Conservation (phyloP, 2,888 invertebrate genomes). For the Thymelicus acteon region DNA sequence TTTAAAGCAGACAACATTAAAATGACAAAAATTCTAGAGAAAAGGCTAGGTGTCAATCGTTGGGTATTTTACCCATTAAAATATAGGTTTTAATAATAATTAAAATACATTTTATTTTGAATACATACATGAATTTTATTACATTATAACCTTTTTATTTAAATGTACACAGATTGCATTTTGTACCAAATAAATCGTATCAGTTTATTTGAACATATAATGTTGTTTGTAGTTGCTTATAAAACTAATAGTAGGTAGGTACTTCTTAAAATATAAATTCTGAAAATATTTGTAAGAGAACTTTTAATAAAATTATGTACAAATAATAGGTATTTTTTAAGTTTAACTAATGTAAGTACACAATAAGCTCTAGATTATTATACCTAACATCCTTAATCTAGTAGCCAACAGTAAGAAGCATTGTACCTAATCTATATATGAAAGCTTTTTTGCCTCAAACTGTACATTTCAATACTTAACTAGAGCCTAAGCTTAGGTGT, state of each 20-base stretch:
- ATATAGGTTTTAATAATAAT: too few species aligned
- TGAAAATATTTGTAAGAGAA: background rate
- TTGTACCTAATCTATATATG: background rate
- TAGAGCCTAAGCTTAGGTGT: background rate
- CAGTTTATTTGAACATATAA: background rate
- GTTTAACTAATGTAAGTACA: conserved; percentile 16
- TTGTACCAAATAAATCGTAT: too few species aligned
- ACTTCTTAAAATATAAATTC: background rate
- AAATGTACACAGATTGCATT: background rate
- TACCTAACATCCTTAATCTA: conserved; percentile 19
- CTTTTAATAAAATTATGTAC: conserved; percentile 20
- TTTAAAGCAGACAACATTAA: too few species aligned
- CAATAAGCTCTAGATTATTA: background rate
- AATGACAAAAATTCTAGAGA: too few species aligned
- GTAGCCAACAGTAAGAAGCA: conserved; percentile 33
- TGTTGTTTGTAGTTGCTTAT: background rate
- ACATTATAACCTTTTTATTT: conserved; percentile 1
- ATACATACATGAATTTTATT: background rate
- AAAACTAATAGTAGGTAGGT: conserved; percentile 13
- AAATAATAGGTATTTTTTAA: conserved; percentile 9
- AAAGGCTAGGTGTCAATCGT: too few species aligned
- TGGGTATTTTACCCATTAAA: too few species aligned
- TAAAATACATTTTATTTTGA: background rate
- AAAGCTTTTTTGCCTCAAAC: conserved; percentile 23
- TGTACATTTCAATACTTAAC: conserved; percentile 25